A percentile compares a stretch with the other conserved stretches of the same genome.
These are phyloP conservation scores for Grantiella picta DNA, from an alignment of 2,113 vertebrate species.

Conservation along the genomic window DNA sequence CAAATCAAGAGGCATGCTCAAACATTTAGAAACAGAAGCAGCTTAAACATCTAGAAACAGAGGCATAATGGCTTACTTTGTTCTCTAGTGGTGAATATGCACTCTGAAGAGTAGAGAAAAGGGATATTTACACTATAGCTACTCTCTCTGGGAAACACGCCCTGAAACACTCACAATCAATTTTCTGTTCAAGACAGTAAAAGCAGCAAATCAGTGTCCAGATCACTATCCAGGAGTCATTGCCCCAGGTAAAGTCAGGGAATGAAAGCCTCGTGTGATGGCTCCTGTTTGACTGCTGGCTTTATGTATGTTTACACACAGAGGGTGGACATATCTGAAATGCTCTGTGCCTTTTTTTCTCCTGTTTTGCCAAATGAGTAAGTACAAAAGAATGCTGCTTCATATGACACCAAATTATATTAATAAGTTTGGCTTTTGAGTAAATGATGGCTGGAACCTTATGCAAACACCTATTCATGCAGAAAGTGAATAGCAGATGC, in stretches of 20 bases:
- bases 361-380: not conserved
- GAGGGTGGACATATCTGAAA: not conserved
- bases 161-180: not conserved
- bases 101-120: not conserved
- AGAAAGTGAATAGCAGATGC: not conserved
- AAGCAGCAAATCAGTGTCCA: not conserved
- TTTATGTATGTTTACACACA: not conserved
- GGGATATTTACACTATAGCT: not conserved
- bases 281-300: not conserved
- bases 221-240: not conserved
- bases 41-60: slow-evolving; percentile 23
- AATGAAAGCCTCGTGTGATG: not conserved
- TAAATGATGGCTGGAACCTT: not conserved
- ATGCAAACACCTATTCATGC: not conserved
- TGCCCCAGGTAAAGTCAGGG: not conserved
- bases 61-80: not conserved
- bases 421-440: not conserved
- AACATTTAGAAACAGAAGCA: slow-evolving; percentile 28
- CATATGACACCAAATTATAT: not conserved
- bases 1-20: slow-evolving; percentile 34
- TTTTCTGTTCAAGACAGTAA: not conserved
- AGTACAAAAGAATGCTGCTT: not conserved
- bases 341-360: not conserved
- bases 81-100: not conserved
- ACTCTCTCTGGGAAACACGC: not conserved